Evolutionary conservation across 2,113 vertebrate species (phyloP), one percentile per base, ranked within the genome.

Genomic region (Podocnemis expansa): DNA sequence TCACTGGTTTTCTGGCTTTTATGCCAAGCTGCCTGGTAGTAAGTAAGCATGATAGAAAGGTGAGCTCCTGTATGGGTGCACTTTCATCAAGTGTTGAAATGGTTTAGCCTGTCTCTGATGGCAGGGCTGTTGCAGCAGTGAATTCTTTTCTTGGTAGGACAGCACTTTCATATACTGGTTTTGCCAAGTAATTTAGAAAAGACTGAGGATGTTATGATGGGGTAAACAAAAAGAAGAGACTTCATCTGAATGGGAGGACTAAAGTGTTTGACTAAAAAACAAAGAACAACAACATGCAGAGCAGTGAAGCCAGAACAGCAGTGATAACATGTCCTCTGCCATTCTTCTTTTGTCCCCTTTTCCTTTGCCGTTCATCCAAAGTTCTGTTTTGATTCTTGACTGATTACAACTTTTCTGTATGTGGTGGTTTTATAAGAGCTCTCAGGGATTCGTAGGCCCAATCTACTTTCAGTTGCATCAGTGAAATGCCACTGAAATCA

Each of bases 1-100:
- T 58, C 80, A 47, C 78, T 92, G 75, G 54, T 92, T 89, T 95
- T 95, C 41, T 89, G 81, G 34, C 83, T 91, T 95, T 95, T 38
- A 80, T 92, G 63, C 91, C 84, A 22, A 81, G 16, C 82, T 92
- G 51, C 41, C 27, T 67, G 82, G 45, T 89, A 38, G 54, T 92
- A 75, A 43, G 25, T 43, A 25, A 10, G 5, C 5, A 41, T 75
- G 38, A 31, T 45, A 93, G 83, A 29, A 92, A 95, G 88, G 80
- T 88, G 82, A 90, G 27, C 51, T 11, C 6, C 51, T 82, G 80
- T 52, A 52, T 29, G 54, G n/a, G 29, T 67, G 19, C 0, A 0
- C 27, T 51, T 85, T 58, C 38, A 45, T 70, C 54, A 73, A 22
- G 17, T 70, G 67, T 9, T 70, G 67, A 22, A 38, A 38, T 10